Evolutionary conservation across 2,113 vertebrate species (phyloP).

Genomic region (Bubalus kerabau): DNA sequence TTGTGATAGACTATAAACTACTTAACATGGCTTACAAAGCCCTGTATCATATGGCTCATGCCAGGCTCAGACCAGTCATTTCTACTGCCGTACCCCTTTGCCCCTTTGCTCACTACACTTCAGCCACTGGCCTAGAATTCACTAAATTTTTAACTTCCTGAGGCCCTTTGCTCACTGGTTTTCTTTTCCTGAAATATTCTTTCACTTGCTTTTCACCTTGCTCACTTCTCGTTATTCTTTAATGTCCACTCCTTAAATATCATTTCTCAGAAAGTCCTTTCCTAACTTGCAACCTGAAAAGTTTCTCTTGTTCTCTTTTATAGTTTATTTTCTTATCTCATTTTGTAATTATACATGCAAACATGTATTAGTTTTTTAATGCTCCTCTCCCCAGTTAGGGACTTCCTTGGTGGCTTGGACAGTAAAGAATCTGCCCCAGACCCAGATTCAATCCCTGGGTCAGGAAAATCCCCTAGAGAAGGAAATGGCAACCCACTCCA

Average conservation of each 20-base stretch:
- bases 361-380: conserved; percentile 16
- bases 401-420: background rate
- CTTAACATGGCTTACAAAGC: background rate
- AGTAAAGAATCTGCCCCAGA: background rate
- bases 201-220: background rate
- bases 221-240: background rate
- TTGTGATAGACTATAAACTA: conserved; percentile 2
- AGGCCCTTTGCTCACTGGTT: background rate
- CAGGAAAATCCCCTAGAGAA: background rate
- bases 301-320: background rate
- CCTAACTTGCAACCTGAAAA: background rate
- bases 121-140: background rate
- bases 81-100: background rate
- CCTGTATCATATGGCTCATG: background rate
- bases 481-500: background rate
- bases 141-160: background rate
- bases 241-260: background rate
- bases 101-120: background rate
- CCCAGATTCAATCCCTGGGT: background rate
- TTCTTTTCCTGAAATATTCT: background rate
- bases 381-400: background rate
- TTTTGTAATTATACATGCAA: conserved; percentile 27
- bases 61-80: background rate
- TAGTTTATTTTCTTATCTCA: conserved; percentile 6
- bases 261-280: conserved; percentile 9